phyloP scores from a whole-genome alignment of 2,797 vertebrate species.

The Synaphobranchus kaupii region DNA sequence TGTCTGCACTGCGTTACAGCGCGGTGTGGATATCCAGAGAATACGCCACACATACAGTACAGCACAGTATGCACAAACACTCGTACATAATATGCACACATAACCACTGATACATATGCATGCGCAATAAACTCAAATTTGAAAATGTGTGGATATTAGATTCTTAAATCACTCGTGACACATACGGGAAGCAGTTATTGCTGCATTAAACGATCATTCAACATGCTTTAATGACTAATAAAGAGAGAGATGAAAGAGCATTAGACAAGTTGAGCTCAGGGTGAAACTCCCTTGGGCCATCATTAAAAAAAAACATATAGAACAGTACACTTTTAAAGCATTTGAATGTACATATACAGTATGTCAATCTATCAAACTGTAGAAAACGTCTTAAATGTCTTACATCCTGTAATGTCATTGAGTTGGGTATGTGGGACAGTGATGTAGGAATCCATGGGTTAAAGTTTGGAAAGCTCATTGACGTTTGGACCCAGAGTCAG shows the following conservation, averaged over 20 bases:
- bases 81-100: not conserved
- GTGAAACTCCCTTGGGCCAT: not conserved
- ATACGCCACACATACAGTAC: not conserved
- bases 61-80: not conserved
- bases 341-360: no score
- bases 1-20: not conserved
- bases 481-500: slow-evolving; percentile 8
- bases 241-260: not conserved
- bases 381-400: no score
- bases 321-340: not conserved
- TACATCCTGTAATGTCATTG: no score
- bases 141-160: slow-evolving; percentile 1
- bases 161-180: not conserved
- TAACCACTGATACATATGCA: not conserved
- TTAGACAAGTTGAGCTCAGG: not conserved
- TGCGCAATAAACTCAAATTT: not conserved
- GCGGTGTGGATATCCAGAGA: not conserved
- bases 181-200: not conserved
- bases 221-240: not conserved
- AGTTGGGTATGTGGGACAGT: not conserved
- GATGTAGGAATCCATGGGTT: not conserved
- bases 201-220: not conserved
- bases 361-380: not conserved
- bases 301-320: not conserved
- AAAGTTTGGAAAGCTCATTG: not conserved